Evolutionary conservation across 1,140 invertebrate genomes (phyloP).

Genomic region (Thrips palmi): DNA sequence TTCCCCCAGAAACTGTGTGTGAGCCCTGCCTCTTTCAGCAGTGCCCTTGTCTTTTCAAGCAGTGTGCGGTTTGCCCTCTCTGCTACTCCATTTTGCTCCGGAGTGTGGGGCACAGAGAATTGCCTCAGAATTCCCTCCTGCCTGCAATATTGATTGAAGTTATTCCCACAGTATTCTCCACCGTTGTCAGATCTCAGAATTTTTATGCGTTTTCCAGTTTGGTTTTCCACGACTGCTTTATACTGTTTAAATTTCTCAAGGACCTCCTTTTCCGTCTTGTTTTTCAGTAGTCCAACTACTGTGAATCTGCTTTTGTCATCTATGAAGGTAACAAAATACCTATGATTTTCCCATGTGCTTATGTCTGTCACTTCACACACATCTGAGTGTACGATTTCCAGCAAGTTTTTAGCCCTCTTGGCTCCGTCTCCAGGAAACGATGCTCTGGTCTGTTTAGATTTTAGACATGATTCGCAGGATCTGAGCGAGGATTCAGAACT

Average conservation of each 20-base stretch:
- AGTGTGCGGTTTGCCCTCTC: no score
- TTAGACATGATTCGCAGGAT: not conserved
- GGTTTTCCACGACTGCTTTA: conserved; percentile 5
- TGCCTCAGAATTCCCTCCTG: no score
- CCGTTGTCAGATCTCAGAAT: conserved; percentile 9
- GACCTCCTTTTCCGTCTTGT: conserved; percentile 14
- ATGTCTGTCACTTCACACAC: no score
- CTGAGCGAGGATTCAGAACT: no score
- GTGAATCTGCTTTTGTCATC: conserved; percentile 21
- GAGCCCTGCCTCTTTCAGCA: no score
- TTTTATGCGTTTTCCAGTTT: conserved; percentile 12
- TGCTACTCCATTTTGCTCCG: no score
- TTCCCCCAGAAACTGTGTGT: no score
- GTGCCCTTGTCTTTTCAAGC: no score
- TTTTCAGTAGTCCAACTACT: conserved; percentile 23
- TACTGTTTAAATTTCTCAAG: no score
- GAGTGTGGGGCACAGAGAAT: no score
- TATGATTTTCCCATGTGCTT: conserved; percentile 18
- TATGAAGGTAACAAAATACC: conserved; percentile 24
- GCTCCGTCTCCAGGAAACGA: not conserved
- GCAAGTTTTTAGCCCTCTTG: conserved; percentile 13
- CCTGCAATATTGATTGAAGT: no score
- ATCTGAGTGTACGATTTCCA: no score
- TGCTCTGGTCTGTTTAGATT: not conserved
- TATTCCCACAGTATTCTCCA: conserved; percentile 20